Evolutionary conservation across 2,888 invertebrate species (phyloP).

Genomic region (Seira musarum): DNA sequence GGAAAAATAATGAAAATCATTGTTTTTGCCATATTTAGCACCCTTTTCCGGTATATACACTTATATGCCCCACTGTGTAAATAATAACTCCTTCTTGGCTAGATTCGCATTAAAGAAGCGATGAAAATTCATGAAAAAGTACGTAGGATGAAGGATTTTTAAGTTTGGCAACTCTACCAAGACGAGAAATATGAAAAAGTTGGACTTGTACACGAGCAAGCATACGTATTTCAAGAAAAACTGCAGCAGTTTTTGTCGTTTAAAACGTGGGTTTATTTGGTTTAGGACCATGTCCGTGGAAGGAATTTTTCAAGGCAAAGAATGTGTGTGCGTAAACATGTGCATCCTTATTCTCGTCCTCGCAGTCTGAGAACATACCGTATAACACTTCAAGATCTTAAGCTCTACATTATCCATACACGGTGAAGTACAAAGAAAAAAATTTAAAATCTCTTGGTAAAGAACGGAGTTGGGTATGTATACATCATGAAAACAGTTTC

Average conservation of each 20-base stretch:
- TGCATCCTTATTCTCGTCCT: no score
- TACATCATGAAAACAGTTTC: no score
- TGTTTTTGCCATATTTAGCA: constrained; percentile 38
- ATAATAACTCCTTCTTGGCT: constrained; percentile 18
- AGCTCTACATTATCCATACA: no score
- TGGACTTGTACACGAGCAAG: not conserved
- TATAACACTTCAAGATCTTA: no score
- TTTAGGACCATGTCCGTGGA: constrained; percentile 42
- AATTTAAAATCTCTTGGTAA: no score
- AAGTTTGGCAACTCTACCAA: constrained; percentile 48
- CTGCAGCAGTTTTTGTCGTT: no score
- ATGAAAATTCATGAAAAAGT: constrained; percentile 34
- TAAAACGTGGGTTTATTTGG: constrained; percentile 53
- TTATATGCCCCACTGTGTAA: constrained; percentile 30
- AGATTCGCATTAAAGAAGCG: constrained; percentile 5
- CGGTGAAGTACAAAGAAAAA: no score
- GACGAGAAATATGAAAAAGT: constrained; percentile 26
- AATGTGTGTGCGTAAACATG: constrained; percentile 46
- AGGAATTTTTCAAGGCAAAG: constrained; percentile 50
- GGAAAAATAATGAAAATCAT: no score
- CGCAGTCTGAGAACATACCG: no score
- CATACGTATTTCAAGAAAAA: no score
- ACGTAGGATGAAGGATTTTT: constrained; percentile 49
- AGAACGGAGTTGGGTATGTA: no score
- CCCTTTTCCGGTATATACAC: constrained; percentile 35